These are phyloP conservation scores for Cataglyphis hispanica DNA, from an alignment of 1,140 invertebrate genomes.

Conservation along the genomic window DNA sequence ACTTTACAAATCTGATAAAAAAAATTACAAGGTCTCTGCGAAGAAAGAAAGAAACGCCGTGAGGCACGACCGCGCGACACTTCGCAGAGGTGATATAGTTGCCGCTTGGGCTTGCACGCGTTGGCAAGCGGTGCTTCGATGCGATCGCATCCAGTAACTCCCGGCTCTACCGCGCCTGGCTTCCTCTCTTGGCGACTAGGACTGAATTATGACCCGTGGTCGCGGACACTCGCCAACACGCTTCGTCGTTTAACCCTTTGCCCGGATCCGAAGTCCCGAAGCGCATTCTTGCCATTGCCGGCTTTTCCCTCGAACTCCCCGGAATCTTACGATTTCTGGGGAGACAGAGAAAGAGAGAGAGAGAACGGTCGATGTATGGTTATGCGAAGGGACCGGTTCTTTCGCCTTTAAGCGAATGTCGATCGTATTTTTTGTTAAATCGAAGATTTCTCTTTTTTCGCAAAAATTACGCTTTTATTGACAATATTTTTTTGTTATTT, in stretches of 20 bases:
- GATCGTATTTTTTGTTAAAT: slow-evolving; percentile 45
- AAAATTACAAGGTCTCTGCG: neutral
- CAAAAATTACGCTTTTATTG: slow-evolving; percentile 14
- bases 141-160: slow-evolving; percentile 81
- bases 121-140: slow-evolving; percentile 73
- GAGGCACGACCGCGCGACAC: slow-evolving; percentile 26
- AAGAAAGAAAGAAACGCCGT: neutral
- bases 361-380: slow-evolving; percentile 61
- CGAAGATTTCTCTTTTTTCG: neutral
- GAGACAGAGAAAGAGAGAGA: neutral
- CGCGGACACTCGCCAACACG: slow-evolving; percentile 84
- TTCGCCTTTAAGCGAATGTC: slow-evolving; percentile 29
- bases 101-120: slow-evolving; percentile 56
- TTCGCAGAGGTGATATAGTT: slow-evolving; percentile 70
- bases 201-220: slow-evolving; percentile 82
- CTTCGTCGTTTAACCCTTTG: slow-evolving; percentile 86
- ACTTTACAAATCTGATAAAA: neutral
- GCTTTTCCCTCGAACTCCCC: slow-evolving; percentile 63
- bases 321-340: slow-evolving; percentile 71
- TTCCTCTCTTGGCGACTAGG: slow-evolving; percentile 74
- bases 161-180: slow-evolving; percentile 65
- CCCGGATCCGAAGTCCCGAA: slow-evolving; percentile 78
- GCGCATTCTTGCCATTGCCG: slow-evolving; percentile 79
- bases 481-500: neutral
- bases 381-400: slow-evolving; percentile 47